A percentile compares a stretch with the other conserved stretches of the same genome.
phyloP scores from a whole-genome alignment of 2,113 vertebrate species.

The Erythrolamprus reginae region DNA sequence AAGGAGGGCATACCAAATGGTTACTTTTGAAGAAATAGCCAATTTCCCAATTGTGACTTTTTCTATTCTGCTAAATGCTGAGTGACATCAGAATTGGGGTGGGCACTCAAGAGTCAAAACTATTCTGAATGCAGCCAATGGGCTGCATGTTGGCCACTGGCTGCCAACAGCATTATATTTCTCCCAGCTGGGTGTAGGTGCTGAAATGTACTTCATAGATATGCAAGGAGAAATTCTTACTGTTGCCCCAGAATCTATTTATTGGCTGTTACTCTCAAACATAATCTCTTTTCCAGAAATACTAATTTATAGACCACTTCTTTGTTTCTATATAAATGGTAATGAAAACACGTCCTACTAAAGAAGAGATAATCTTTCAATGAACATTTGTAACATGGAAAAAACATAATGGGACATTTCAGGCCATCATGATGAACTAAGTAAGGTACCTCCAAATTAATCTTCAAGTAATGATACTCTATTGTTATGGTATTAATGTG shows the following conservation, averaged over 20 bases:
- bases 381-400: neutral
- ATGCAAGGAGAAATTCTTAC: neutral
- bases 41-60: neutral
- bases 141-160: neutral
- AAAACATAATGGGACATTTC: neutral
- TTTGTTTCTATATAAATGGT: neutral
- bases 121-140: neutral
- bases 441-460: neutral
- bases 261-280: neutral
- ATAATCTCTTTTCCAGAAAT: neutral
- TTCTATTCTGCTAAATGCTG: neutral
- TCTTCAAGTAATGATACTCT: neutral
- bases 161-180: conserved; percentile 3
- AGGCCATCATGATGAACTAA: neutral
- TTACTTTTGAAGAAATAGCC: neutral
- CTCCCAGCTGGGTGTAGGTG: neutral
- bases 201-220: neutral
- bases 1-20: no score
- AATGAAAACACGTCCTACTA: no score
- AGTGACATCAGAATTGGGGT: neutral
- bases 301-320: neutral
- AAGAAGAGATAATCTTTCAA: neutral
- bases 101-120: neutral
- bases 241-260: neutral
- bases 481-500: neutral